A percentile compares a stretch with the other conserved stretches of the same genome.
Conservation (phyloP, 2,888 invertebrate species). For the Drosophila gaucha region DNA sequence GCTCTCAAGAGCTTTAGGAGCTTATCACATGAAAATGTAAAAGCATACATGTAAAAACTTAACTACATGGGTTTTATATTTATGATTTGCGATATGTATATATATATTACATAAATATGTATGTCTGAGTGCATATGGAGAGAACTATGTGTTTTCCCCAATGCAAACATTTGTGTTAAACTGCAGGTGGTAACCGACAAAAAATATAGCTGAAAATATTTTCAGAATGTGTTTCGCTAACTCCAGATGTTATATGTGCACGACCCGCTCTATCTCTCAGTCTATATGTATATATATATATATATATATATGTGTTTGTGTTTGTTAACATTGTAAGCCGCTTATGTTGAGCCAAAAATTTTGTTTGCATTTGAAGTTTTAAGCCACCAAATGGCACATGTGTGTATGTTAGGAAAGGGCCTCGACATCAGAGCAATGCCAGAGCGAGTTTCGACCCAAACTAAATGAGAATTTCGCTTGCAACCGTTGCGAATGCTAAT, state of each 20-base stretch:
- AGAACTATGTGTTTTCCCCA: constrained; percentile 38
- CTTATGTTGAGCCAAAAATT: constrained; percentile 69
- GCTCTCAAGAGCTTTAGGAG: neutral
- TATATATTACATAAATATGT: neutral
- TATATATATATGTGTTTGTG: constrained; percentile 11
- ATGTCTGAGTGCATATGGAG: constrained; percentile 12
- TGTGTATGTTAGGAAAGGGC: constrained; percentile 17
- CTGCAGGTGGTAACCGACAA: constrained; percentile 69
- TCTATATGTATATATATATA: neutral
- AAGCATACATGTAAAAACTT: neutral
- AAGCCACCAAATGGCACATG: constrained; percentile 72
- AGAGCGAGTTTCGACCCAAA: constrained; percentile 2
- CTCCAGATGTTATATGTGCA: constrained; percentile 16
- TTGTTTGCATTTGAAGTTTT: constrained; percentile 73
- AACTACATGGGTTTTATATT: constrained; percentile 13
- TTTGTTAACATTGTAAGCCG: constrained; percentile 74
- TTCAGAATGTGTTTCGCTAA: constrained; percentile 10
- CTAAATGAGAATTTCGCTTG: constrained; percentile 6
- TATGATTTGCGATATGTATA: constrained; percentile 1
- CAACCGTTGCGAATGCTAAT: constrained; percentile 40
- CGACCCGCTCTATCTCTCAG: neutral
- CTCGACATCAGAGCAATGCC: constrained; percentile 19
- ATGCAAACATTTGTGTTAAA: constrained; percentile 67
- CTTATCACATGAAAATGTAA: neutral
- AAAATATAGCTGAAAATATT: constrained; percentile 45